Percentiles rank a stretch among this genome's conserved stretches.
These are phyloP conservation scores for Heterodera carotae DNA, from an alignment of 1,140 invertebrate genomes.

Conservation along the genomic window DNA sequence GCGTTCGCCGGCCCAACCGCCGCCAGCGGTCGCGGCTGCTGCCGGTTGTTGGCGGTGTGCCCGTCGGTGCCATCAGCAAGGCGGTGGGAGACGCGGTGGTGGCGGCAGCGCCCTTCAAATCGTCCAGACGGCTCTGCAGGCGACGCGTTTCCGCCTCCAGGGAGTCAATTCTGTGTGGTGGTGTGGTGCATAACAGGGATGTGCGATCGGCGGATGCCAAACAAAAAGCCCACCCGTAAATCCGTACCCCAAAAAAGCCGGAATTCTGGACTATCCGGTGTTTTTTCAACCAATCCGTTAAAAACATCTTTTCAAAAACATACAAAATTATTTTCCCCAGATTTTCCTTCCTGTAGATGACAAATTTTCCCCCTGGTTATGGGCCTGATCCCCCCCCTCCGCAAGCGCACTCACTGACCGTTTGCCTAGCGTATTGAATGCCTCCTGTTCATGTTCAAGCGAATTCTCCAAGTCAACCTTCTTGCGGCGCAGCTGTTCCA, in stretches of 20 bases:
- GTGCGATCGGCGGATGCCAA: no score
- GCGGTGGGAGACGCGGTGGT: no score
- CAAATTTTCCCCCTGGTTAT: no score
- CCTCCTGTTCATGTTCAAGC: slow-evolving; percentile 44
- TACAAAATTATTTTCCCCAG: no score
- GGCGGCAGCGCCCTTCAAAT: slow-evolving; percentile 13
- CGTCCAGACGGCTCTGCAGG: slow-evolving; percentile 40
- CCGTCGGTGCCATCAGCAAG: slow-evolving; percentile 4
- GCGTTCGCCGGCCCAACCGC: not conserved
- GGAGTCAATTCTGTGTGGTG: slow-evolving; percentile 25
- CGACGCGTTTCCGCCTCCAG: slow-evolving; percentile 47
- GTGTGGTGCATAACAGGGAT: not conserved
- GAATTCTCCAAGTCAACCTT: slow-evolving; percentile 45
- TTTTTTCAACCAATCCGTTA: no score
- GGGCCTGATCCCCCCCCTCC: not conserved
- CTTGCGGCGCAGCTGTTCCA: slow-evolving; percentile 42
- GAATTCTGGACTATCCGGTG: no score
- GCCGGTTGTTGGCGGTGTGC: not conserved
- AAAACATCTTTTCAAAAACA: no score
- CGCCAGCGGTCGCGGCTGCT: not conserved
- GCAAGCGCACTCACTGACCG: not conserved
- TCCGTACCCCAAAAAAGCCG: no score
- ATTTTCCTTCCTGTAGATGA: no score
- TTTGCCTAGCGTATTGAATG: slow-evolving; percentile 44
- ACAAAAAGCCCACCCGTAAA: no score